Evolutionary conservation across 2,888 invertebrate genomes (phyloP).

Genomic region (Myopa testacea): DNA sequence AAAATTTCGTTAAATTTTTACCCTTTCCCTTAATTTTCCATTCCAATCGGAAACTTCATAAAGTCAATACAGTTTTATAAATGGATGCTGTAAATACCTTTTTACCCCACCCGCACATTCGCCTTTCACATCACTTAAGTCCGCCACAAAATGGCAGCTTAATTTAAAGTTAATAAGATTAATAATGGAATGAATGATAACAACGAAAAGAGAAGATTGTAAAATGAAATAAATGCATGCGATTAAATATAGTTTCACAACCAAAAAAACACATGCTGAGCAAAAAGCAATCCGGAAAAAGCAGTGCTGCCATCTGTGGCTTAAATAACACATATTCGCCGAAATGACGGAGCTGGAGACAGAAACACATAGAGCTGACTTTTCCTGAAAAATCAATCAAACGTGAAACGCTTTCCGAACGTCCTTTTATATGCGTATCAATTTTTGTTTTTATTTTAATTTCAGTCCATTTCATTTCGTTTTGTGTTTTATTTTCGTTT

Average conservation of each 20-base stretch:
- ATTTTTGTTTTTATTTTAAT: slow-evolving; percentile 18
- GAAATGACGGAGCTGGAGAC: too few relatives aligned
- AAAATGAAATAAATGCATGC: slow-evolving; percentile 10
- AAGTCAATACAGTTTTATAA: not conserved
- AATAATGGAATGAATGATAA: not conserved
- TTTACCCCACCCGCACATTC: not conserved
- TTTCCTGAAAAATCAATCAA: too few relatives aligned
- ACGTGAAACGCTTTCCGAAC: not conserved
- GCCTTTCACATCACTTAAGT: not conserved
- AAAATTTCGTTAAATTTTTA: not conserved
- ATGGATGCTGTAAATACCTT: not conserved
- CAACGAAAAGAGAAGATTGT: not conserved
- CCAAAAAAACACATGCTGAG: not conserved
- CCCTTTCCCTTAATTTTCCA: not conserved
- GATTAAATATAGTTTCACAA: not conserved
- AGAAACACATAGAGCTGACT: too few relatives aligned
- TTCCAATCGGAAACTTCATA: too few relatives aligned
- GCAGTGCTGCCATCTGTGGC: not conserved
- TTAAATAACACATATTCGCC: not conserved
- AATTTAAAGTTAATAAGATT: slow-evolving; percentile 11
- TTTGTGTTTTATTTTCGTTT: not conserved
- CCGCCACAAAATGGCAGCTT: slow-evolving; percentile 7
- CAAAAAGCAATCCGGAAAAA: not conserved
- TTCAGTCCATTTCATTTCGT: slow-evolving; percentile 28
- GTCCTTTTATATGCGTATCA: slow-evolving; percentile 21